Conservation (phyloP, 35 echinoderm and acorn worm species). For the Apostichopus parvimensis region DNA sequence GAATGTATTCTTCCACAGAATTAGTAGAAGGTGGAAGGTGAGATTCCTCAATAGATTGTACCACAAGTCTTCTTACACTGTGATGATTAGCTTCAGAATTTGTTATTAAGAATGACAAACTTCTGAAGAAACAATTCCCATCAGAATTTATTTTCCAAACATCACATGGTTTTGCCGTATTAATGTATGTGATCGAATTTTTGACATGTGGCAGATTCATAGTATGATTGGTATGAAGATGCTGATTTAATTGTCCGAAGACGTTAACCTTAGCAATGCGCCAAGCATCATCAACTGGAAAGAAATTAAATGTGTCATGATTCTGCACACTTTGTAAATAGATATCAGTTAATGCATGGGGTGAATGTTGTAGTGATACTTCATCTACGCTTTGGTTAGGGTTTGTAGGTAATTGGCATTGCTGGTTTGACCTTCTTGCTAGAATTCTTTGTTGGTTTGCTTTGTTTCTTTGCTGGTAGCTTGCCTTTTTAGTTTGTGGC, state of each 20-base stretch:
- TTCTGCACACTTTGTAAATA: too few species aligned
- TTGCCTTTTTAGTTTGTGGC: too few species aligned
- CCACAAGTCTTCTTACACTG: background rate
- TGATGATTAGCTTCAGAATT: slow-evolving; percentile 28
- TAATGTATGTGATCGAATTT: background rate
- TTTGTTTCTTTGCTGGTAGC: too few species aligned
- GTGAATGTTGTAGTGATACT: too few species aligned
- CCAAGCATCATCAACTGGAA: slow-evolving; percentile 1
- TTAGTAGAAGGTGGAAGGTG: background rate
- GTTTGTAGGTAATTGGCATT: too few species aligned
- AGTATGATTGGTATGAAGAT: too few species aligned
- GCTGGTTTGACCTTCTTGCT: too few species aligned
- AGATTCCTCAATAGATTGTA: background rate
- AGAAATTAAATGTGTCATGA: too few species aligned
- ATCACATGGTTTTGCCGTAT: background rate
- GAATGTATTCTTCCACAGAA: slow-evolving; percentile 19
- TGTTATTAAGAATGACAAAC: slow-evolving; percentile 13
- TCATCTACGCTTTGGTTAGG: too few species aligned
- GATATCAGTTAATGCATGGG: too few species aligned
- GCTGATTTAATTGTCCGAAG: background rate
- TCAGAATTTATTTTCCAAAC: slow-evolving; percentile 3
- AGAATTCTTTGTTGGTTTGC: too few species aligned
- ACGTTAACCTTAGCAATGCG: background rate
- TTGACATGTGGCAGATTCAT: too few species aligned
- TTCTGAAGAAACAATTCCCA: slow-evolving; percentile 38